Base-by-base conservation (phyloP, 2,797 vertebrate species). In the Falco peregrinus region DNA sequence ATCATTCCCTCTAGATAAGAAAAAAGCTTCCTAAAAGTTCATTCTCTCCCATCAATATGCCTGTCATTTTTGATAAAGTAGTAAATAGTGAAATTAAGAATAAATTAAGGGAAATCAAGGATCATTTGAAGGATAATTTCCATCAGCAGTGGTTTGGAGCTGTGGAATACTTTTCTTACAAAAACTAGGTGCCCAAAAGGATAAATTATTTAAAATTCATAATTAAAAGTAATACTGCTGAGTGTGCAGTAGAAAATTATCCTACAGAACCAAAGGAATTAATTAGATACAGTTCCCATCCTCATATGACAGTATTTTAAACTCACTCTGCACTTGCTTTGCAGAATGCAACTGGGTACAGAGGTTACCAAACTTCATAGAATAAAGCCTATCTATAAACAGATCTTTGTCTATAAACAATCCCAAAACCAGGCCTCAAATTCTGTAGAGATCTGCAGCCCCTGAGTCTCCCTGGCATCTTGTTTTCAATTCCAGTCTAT, bases 81-180 rank as follows among this genome's bases (percentile, higher is more conserved):
- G 33, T 88, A 90, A 91, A 85, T 48, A 86, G 37, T 63, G 80
- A 90, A 84, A 93, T 89, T 85, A 85, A 73, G n/a, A 75, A 53
- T 45, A 79, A 84, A 89, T 87, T 45, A 67, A 47, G 24, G 59
- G 65, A 90, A 89, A 86, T 70, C 60, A 92, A 82, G 25, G n/a
- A 19, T 87, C 14, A 11, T 84, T 84, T 43, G 39, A n/a, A 87
- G 4, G 24, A 65, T 65, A 11, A 51, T 76, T 93, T 92, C 45
- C 28, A 68, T 65, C 50, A 81, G 11, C 33, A 91, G 28, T 59
- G 25, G 10, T 92, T 89, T 85, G 43, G 56, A 85, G 39, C 28
- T 70, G 50, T 65, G 54, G 26, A 87, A 53, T 43, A 61, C 9
- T 75, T 90, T 57, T 9, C 16, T 33, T 35, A 81, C 13, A 41